Evolutionary conservation across 2,113 vertebrate species (phyloP).

Genomic region (Chloroceryle aenea): DNA sequence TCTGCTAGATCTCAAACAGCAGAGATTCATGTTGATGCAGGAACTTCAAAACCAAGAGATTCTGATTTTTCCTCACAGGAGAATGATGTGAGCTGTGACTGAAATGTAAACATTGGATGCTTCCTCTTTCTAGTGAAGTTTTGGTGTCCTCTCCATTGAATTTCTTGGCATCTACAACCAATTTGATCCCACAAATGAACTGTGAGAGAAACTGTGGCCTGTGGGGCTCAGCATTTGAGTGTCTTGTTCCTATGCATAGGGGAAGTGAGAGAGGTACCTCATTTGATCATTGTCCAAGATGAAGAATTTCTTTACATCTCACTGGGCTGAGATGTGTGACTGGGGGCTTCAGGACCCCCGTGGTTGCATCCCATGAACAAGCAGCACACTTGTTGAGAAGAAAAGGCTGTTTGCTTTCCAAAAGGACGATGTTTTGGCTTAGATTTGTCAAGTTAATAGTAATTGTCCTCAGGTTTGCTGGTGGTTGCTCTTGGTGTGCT

Average conservation of each 20-base stretch:
- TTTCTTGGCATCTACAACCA: not conserved
- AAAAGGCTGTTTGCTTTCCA: not conserved
- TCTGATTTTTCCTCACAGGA: not conserved
- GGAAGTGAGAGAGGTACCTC: accelerated
- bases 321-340: not conserved
- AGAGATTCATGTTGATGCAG: not conserved
- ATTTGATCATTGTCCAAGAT: not conserved
- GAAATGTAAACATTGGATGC: not conserved
- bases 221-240: accelerated
- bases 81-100: not conserved
- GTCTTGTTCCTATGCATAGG: not conserved
- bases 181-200: not conserved
- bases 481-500: not conserved
- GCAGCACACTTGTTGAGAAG: not conserved
- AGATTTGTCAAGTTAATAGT: not conserved
- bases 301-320: not conserved
- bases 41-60: not conserved
- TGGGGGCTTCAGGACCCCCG: not conserved
- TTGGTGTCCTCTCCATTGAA: not conserved
- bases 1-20: not conserved
- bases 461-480: not conserved
- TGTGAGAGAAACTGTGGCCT: not conserved
- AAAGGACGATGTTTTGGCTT: not conserved
- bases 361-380: not conserved
- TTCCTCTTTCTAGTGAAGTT: not conserved